These are phyloP conservation scores for Cyclopterus lumpus DNA, from an alignment of 2,797 vertebrate genomes.

Conservation along the genomic window DNA sequence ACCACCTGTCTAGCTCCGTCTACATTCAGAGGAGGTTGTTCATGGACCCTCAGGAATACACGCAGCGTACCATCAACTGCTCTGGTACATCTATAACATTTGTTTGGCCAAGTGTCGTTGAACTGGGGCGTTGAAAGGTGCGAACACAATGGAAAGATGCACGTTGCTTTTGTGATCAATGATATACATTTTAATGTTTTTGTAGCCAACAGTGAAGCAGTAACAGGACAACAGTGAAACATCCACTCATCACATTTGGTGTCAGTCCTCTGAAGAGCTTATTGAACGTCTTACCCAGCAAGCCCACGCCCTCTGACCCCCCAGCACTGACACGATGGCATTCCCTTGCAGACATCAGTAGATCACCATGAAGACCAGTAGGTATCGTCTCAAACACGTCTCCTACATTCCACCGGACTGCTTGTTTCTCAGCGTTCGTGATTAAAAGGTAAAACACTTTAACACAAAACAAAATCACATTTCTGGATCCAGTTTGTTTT, in stretches of 20 bases:
- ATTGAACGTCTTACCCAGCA: conserved; percentile 20
- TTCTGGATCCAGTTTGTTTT: background rate
- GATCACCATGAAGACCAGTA: background rate
- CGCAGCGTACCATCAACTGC: background rate
- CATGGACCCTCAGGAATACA: too few species aligned
- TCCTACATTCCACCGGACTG: conserved; percentile 23
- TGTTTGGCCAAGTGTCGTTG: background rate
- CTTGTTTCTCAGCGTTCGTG: background rate
- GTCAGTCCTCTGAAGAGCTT: conserved; percentile 34
- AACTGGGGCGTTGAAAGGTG: background rate
- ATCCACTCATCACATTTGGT: conserved; percentile 42
- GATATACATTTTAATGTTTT: conserved; percentile 67
- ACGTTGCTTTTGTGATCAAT: conserved; percentile 36
- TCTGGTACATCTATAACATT: background rate
- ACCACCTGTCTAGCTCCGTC: too few species aligned
- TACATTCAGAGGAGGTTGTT: too few species aligned
- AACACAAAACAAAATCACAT: background rate
- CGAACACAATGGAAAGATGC: conserved; percentile 10
- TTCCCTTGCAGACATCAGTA: conserved; percentile 33
- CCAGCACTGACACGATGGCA: background rate
- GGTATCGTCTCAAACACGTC: background rate
- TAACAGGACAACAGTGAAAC: conserved; percentile 66
- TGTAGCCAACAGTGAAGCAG: conserved; percentile 70
- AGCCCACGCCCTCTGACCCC: background rate
- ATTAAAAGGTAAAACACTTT: background rate